Conservation (phyloP, 2,113 vertebrate genomes). For the Halichoerus grypus region DNA sequence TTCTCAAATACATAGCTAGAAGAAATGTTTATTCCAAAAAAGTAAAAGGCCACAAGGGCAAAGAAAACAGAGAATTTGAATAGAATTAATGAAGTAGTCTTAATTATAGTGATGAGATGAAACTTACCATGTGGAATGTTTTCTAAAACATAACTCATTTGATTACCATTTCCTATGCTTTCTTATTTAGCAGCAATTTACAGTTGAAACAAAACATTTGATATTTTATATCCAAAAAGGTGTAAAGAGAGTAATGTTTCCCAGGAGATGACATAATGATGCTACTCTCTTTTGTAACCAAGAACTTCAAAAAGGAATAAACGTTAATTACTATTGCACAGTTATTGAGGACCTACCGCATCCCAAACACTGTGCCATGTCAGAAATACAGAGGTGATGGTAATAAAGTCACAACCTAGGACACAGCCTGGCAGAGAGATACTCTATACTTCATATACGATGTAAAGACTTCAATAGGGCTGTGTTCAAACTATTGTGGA, state of each 20-base stretch:
- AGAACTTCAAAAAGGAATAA: neutral
- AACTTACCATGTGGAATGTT: slow-evolving; percentile 21
- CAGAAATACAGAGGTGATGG: neutral
- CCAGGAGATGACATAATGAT: neutral
- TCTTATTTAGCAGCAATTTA: slow-evolving; percentile 23
- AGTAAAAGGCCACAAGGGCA: neutral
- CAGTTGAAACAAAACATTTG: neutral
- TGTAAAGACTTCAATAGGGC: neutral
- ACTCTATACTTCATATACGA: neutral
- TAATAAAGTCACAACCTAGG: neutral
- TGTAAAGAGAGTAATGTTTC: neutral
- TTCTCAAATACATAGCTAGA: slow-evolving; percentile 33
- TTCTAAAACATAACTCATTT: slow-evolving; percentile 49
- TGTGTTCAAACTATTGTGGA: neutral
- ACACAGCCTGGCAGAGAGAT: neutral
- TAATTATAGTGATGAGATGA: slow-evolving; percentile 51
- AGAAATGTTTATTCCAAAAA: slow-evolving; percentile 14
- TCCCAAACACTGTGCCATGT: no score
- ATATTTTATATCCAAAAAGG: neutral
- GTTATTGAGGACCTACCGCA: neutral
- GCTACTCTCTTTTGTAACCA: neutral
- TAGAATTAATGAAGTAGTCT: neutral
- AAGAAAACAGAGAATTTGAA: slow-evolving; percentile 13
- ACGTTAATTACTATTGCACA: neutral
- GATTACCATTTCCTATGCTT: slow-evolving; percentile 25